A percentile compares a stretch with the other conserved stretches of the same genome.
Conservation (phyloP, 2,888 invertebrate genomes). For the Smittia sp. region DNA sequence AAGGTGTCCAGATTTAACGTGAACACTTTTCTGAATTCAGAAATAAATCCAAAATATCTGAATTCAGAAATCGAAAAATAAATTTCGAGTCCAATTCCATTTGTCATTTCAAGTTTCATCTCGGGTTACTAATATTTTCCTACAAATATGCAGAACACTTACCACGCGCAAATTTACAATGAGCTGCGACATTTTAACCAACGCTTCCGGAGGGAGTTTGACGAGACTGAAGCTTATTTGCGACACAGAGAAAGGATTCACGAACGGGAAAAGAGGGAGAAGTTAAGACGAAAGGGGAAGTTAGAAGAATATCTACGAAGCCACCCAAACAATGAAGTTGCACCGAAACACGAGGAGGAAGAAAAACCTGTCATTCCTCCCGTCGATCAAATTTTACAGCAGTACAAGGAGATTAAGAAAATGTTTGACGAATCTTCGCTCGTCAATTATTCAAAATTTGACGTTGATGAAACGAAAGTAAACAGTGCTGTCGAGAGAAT, state of each 20-base stretch:
- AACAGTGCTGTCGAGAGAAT: neutral
- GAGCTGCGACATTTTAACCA: neutral
- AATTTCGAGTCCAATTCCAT: too few relatives aligned
- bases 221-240: conserved; percentile 32
- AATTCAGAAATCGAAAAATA: too few relatives aligned
- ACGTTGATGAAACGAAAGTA: neutral
- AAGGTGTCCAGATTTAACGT: too few relatives aligned
- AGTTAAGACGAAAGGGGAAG: conserved; percentile 14
- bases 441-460: neutral
- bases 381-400: conserved; percentile 4
- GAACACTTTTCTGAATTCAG: too few relatives aligned
- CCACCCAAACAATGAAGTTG: neutral
- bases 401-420: neutral
- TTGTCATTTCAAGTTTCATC: neutral
- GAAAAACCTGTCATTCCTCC: neutral
- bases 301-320: neutral
- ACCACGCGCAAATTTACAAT: neutral
- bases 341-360: neutral
- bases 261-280: conserved; percentile 29
- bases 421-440: neutral
- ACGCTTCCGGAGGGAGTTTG: neutral
- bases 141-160: neutral
- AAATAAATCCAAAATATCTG: too few relatives aligned
- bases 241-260: conserved; percentile 22
- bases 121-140: neutral